Evolutionary conservation across 2,888 invertebrate genomes (phyloP).

Genomic region (Lycaena phlaeas): DNA sequence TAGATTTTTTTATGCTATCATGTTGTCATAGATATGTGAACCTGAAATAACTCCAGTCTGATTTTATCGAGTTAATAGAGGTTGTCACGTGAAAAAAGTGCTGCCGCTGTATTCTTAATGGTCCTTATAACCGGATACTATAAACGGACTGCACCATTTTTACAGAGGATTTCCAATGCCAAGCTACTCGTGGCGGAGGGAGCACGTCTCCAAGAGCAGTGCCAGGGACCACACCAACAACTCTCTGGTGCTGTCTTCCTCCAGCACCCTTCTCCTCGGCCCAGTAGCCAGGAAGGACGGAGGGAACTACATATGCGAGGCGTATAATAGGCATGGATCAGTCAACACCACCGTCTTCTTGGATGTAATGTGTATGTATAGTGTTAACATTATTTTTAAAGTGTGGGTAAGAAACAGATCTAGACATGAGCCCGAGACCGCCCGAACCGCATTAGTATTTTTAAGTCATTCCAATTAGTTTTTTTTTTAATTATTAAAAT

Average conservation of each 20-base stretch:
- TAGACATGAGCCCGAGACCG: too few species aligned
- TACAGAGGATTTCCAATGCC: conserved; percentile 79
- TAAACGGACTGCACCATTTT: background rate
- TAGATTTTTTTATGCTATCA: background rate
- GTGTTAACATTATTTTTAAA: too few species aligned
- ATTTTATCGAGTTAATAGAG: too few species aligned
- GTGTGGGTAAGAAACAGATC: too few species aligned
- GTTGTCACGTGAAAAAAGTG: too few species aligned
- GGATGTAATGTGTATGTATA: conserved; percentile 87
- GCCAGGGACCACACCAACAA: conserved; percentile 40
- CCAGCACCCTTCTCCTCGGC: conserved; percentile 65
- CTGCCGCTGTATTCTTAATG: too few species aligned
- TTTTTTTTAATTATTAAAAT: too few species aligned
- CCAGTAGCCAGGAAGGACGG: conserved; percentile 79
- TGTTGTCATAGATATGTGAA: too few species aligned
- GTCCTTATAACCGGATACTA: too few species aligned
- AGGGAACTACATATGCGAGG: conserved; percentile 86
- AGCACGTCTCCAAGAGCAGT: conserved; percentile 43
- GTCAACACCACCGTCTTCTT: conserved; percentile 78
- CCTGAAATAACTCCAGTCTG: too few species aligned
- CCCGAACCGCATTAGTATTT: too few species aligned
- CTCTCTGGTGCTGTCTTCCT: conserved; percentile 49
- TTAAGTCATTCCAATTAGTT: too few species aligned
- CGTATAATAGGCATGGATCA: conserved; percentile 85
- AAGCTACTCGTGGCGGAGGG: conserved; percentile 80